Evolutionary conservation across 2,113 vertebrate genomes (phyloP).

Genomic region (Noturus placidus): DNA sequence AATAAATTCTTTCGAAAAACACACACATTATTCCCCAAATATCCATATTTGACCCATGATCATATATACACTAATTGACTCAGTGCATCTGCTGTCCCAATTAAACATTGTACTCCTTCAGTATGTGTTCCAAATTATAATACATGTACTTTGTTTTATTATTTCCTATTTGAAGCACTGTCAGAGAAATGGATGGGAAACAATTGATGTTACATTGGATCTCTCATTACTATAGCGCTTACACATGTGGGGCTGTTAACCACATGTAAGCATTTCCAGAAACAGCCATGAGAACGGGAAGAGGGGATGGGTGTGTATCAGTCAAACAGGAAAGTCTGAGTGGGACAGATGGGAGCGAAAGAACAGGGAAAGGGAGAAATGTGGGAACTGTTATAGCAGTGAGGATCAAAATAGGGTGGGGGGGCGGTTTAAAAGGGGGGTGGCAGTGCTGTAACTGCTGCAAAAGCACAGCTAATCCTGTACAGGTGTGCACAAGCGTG

Average conservation of each 20-base stretch:
- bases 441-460: neutral
- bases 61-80: neutral
- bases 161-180: neutral
- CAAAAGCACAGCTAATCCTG: constrained; percentile 33
- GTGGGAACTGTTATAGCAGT: constrained; percentile 14
- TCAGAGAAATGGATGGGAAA: neutral
- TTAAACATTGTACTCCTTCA: neutral
- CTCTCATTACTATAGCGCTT: constrained; percentile 6
- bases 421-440: neutral
- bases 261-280: constrained; percentile 29
- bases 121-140: neutral
- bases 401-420: constrained; percentile 7
- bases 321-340: constrained; percentile 25
- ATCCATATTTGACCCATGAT: neutral
- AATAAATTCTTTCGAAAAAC: neutral
- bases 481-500: constrained; percentile 20
- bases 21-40: neutral
- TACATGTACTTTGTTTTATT: neutral
- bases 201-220: constrained; percentile 6
- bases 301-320: constrained; percentile 3
- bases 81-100: neutral
- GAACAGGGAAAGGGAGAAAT: constrained; percentile 9
- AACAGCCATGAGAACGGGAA: constrained; percentile 10
- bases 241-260: neutral
- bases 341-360: constrained; percentile 20